phyloP scores from a whole-genome alignment of 1,140 invertebrate species.

The Drosophila punjabiensis region DNA sequence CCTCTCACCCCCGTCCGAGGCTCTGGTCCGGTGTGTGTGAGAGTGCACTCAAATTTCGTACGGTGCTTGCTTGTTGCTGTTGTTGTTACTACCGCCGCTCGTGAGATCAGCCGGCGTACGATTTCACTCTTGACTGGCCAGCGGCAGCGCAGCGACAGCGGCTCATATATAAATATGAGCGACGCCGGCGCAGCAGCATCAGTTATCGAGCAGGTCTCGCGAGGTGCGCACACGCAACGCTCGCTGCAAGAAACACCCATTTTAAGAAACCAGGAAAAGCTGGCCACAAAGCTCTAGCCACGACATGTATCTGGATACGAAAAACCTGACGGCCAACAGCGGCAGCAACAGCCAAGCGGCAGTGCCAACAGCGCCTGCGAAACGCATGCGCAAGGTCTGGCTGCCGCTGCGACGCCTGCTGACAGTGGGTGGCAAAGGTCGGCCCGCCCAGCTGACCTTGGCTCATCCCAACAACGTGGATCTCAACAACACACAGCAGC shows the following conservation, averaged over 20 bases:
- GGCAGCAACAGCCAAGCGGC: slow-evolving; percentile 28
- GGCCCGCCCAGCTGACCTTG: slow-evolving; percentile 38
- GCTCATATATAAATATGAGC: slow-evolving; percentile 84
- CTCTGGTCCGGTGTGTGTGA: slow-evolving; percentile 59
- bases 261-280: slow-evolving; percentile 37
- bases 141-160: slow-evolving; percentile 71
- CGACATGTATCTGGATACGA: slow-evolving; percentile 82
- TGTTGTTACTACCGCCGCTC: slow-evolving; percentile 37
- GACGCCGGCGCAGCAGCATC: slow-evolving; percentile 80
- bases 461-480: slow-evolving; percentile 82
- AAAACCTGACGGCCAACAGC: slow-evolving; percentile 65
- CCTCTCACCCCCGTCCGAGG: slow-evolving; percentile 31
- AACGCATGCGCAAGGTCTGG: slow-evolving; percentile 77
- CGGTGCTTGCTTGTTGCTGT: slow-evolving; percentile 60
- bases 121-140: slow-evolving; percentile 82
- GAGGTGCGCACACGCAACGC: slow-evolving; percentile 82
- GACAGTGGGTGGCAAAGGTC: slow-evolving; percentile 68
- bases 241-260: slow-evolving; percentile 40
- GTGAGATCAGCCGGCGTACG: slow-evolving; percentile 80
- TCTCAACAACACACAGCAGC: slow-evolving; percentile 75
- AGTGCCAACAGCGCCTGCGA: slow-evolving; percentile 9
- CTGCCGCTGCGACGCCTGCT: slow-evolving; percentile 69
- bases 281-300: slow-evolving; percentile 11
- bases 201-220: slow-evolving; percentile 82
- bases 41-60: slow-evolving; percentile 83